These are phyloP conservation scores for Vidua chalybeata DNA, from an alignment of 2,113 vertebrate species.

Conservation along the genomic window DNA sequence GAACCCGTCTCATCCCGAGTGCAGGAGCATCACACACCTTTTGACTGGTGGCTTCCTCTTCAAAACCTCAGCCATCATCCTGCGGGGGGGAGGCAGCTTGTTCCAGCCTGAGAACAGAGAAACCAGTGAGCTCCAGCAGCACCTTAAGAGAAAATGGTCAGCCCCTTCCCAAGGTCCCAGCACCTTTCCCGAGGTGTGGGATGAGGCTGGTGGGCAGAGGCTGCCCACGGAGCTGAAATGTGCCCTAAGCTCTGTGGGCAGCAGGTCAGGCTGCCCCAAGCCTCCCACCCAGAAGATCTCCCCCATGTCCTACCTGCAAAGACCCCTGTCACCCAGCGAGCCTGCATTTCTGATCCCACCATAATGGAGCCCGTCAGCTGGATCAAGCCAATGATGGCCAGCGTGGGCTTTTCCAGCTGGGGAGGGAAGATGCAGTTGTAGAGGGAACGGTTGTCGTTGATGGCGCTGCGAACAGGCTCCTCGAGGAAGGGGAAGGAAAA, in stretches of 20 bases:
- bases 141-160: background rate
- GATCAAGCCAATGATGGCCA: constrained; percentile 84
- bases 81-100: constrained; percentile 63
- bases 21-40: constrained; percentile 31
- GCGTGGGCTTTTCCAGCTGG: constrained; percentile 76
- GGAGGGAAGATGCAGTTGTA: constrained; percentile 84
- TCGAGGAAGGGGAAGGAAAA: constrained; percentile 77
- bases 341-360: constrained; percentile 85
- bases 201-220: background rate
- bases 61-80: constrained; percentile 60
- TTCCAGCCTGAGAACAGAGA: constrained; percentile 59
- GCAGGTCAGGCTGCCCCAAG: background rate
- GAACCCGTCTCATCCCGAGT: accelerated
- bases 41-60: constrained; percentile 23
- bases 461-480: constrained; percentile 47
- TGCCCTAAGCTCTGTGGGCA: background rate
- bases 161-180: background rate
- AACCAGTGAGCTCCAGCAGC: background rate
- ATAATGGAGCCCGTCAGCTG: constrained; percentile 78
- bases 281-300: background rate
- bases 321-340: constrained; percentile 85
- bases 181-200: accelerated
- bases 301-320: constrained; percentile 79
- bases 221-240: background rate
- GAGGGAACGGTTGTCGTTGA: constrained; percentile 65